Conservation (phyloP, 2,113 vertebrate genomes). For the Piprites chloris region DNA sequence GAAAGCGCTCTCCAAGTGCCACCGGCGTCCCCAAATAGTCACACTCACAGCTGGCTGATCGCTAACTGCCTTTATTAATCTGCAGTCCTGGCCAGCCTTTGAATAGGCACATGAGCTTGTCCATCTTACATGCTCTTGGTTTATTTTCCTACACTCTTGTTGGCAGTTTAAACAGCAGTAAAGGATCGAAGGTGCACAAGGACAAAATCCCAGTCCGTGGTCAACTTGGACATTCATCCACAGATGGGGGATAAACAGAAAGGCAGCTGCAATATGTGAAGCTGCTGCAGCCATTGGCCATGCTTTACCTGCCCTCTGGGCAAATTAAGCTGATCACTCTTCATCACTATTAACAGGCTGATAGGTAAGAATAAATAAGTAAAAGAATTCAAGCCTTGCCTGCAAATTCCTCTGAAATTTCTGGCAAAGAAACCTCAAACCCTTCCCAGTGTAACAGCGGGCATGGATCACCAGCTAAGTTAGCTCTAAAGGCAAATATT, state of each 20-base stretch:
- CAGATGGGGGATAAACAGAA: not conserved
- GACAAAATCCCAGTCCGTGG: not conserved
- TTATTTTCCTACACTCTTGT: not conserved
- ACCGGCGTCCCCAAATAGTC: not conserved
- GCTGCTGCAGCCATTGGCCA: not conserved
- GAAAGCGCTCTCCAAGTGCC: not conserved
- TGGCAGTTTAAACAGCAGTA: not conserved
- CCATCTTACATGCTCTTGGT: not conserved
- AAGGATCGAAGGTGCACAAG: not conserved
- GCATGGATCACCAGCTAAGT: not conserved
- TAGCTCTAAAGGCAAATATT: slow-evolving; percentile 24
- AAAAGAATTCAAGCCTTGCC: not conserved
- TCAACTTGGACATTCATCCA: not conserved
- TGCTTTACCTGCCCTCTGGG: not conserved
- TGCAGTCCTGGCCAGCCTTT: not conserved
- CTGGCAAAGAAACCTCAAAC: not conserved
- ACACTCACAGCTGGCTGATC: not conserved
- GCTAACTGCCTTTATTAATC: not conserved
- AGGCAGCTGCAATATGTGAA: not conserved
- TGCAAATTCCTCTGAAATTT: not conserved
- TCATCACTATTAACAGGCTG: not conserved
- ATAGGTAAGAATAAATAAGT: not conserved
- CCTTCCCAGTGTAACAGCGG: not conserved
- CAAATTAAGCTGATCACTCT: not conserved
- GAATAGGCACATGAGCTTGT: not conserved